A percentile compares a stretch with the other conserved stretches of the same genome.
Conservation (phyloP, 2,888 invertebrate genomes). For the Pammene fasciana region DNA sequence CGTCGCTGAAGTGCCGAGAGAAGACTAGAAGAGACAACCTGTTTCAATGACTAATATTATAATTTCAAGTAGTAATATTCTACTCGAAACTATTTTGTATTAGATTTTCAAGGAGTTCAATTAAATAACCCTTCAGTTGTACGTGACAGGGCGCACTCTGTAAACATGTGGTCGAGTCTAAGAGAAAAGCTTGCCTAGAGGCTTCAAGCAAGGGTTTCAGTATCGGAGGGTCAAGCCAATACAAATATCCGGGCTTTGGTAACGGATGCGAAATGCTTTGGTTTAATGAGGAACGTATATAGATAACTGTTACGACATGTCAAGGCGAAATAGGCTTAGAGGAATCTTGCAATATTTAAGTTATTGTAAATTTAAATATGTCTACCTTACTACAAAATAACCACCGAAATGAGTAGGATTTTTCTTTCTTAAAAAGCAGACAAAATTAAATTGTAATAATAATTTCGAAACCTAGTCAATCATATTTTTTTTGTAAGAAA, state of each 20-base stretch:
- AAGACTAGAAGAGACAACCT: constrained; percentile 34
- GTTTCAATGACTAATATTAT: background rate
- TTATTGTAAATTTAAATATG: too few relatives aligned
- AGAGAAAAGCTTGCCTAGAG: too few relatives aligned
- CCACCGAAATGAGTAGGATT: too few relatives aligned
- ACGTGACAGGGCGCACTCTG: background rate
- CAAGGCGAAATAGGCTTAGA: too few relatives aligned
- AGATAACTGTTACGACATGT: too few relatives aligned
- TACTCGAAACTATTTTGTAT: background rate
- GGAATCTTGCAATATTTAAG: too few relatives aligned
- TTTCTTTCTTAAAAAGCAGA: too few relatives aligned
- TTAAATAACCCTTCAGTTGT: background rate
- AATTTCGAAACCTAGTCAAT: too few relatives aligned
- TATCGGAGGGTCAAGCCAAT: constrained; percentile 12
- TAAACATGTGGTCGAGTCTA: background rate
- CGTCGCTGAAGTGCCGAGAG: constrained; percentile 47
- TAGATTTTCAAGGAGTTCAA: background rate
- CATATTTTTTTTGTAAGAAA: too few relatives aligned
- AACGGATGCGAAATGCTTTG: background rate
- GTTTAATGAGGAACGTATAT: background rate
- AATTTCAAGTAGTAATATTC: background rate
- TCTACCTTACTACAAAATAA: too few relatives aligned
- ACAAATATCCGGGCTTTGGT: constrained; percentile 21
- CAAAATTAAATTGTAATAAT: too few relatives aligned
- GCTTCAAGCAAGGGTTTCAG: background rate